Conservation (phyloP, 1,140 invertebrate species). For the Gonioctena quinquepunctata region DNA sequence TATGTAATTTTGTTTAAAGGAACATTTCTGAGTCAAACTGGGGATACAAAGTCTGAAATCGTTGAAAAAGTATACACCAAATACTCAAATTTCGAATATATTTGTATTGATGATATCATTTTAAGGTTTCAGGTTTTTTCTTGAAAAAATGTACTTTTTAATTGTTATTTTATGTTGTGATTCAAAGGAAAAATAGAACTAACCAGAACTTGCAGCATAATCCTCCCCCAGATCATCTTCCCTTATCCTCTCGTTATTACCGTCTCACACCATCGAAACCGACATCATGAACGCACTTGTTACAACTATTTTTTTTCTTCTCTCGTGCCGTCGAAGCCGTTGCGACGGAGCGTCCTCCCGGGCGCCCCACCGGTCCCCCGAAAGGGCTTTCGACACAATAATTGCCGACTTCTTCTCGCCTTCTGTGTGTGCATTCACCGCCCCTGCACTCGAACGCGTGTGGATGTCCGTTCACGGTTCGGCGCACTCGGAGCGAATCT, state of each 20-base stretch:
- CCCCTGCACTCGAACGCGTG: neutral
- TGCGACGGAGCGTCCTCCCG: neutral
- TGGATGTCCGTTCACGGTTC: neutral
- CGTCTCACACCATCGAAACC: neutral
- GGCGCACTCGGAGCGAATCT: neutral
- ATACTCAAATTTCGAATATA: too few species aligned
- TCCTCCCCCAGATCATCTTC: neutral
- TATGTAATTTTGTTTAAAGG: too few species aligned
- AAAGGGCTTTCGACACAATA: neutral
- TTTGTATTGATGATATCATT: neutral
- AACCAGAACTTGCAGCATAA: neutral
- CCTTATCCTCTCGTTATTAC: neutral
- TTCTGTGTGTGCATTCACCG: neutral
- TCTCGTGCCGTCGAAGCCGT: too few species aligned
- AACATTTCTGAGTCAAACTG: too few species aligned
- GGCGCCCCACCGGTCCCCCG: neutral
- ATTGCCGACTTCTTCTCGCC: neutral
- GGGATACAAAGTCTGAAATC: too few species aligned
- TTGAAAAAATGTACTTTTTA: too few species aligned
- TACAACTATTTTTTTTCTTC: neutral
- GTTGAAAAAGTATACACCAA: neutral
- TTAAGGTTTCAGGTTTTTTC: neutral
- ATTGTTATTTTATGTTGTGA: neutral
- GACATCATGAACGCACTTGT: neutral
- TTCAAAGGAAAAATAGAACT: neutral